A percentile compares a stretch with the other conserved stretches of the same genome.
Evolutionary conservation across 2,797 vertebrate genomes (phyloP).

Genomic region (Triplophysa yarkandensis): DNA sequence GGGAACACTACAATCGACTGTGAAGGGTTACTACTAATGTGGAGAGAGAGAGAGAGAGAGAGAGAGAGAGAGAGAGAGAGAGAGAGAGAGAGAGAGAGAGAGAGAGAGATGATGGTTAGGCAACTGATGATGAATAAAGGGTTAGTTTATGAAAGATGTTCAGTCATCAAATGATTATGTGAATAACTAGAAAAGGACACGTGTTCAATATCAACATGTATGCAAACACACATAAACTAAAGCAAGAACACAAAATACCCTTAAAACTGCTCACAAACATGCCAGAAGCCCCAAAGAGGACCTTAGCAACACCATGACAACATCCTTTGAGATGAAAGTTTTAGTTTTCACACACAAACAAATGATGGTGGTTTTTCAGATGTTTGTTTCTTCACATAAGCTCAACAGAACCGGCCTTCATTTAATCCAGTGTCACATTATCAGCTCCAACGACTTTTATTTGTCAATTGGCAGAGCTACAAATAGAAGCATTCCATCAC

Average conservation of each 20-base stretch:
- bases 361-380: not conserved
- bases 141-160: not conserved
- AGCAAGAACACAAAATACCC: too few species aligned
- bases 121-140: not conserved
- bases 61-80: constrained; percentile 11
- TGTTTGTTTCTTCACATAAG: constrained; percentile 8
- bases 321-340: not conserved
- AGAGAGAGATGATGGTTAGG: not conserved
- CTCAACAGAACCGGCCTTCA: not conserved
- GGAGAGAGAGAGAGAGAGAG: not conserved
- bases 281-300: not conserved
- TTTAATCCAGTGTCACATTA: not conserved
- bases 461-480: constrained; percentile 27
- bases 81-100: not conserved
- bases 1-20: constrained; percentile 65
- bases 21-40: constrained; percentile 60
- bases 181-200: too few species aligned
- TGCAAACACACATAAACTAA: not conserved
- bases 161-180: too few species aligned
- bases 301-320: too few species aligned
- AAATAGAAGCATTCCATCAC: not conserved
- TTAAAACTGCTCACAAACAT: not conserved
- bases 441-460: constrained; percentile 12
- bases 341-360: too few species aligned
- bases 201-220: not conserved